These are phyloP conservation scores for Muricea muricata DNA, from an alignment of 92 coral and sea anemone genomes.

Conservation along the genomic window DNA sequence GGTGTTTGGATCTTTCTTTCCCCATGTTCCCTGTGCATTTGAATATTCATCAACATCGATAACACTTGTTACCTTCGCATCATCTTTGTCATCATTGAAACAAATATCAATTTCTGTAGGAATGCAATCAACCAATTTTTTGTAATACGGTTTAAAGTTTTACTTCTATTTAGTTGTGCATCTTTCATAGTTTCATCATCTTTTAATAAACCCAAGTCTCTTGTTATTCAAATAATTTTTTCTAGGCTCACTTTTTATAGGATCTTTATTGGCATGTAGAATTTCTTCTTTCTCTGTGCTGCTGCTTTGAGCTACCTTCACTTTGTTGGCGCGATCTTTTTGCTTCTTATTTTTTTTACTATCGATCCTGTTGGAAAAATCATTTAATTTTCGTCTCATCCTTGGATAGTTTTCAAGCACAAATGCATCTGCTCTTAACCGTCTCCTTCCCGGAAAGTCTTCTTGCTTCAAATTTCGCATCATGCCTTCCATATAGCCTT, in stretches of 20 bases:
- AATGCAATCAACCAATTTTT: too few species aligned
- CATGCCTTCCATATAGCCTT: conserved; percentile 6
- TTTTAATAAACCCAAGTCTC: too few species aligned
- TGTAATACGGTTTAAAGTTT: too few species aligned
- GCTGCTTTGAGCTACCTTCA: too few species aligned
- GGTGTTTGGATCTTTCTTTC: not conserved
- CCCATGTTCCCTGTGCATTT: not conserved
- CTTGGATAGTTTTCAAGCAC: conserved; percentile 6
- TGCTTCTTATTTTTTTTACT: not conserved
- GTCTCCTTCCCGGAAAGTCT: conserved; percentile 8
- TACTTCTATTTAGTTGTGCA: too few species aligned
- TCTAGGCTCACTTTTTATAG: too few species aligned
- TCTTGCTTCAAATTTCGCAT: conserved; percentile 13
- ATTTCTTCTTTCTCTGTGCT: too few species aligned
- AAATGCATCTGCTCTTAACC: conserved; percentile 3
- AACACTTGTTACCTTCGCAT: not conserved
- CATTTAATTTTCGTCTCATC: conserved; percentile 1
- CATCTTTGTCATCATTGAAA: not conserved
- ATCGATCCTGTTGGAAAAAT: not conserved
- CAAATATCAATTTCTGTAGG: not conserved
- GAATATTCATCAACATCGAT: not conserved
- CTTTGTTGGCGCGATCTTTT: too few species aligned
- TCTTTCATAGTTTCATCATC: too few species aligned
- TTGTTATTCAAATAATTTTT: too few species aligned
- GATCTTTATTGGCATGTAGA: too few species aligned